Conservation (phyloP, 2,888 invertebrate genomes). For the Cecidostiba fungosa region DNA sequence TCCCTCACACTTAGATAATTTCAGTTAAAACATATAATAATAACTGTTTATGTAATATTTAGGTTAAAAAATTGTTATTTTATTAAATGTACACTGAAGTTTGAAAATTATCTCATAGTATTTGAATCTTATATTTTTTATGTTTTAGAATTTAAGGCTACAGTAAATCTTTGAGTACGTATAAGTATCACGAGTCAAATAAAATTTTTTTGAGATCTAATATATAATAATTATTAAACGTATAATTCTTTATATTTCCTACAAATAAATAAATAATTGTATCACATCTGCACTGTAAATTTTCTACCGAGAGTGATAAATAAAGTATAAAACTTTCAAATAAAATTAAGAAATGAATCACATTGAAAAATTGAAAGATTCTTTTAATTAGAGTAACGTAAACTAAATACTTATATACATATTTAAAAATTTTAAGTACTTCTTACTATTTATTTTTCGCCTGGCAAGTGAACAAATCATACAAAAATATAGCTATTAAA, state of each 20-base stretch:
- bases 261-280: background rate
- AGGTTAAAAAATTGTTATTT: too few species aligned
- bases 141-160: background rate
- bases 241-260: background rate
- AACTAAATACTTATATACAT: background rate
- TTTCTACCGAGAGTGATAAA: background rate
- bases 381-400: background rate
- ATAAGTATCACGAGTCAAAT: background rate
- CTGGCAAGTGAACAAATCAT: background rate
- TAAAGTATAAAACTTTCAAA: background rate
- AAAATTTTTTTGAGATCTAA: background rate
- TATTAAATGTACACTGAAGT: too few species aligned
- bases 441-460: background rate
- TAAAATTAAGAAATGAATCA: background rate
- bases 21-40: background rate
- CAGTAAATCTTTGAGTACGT: background rate
- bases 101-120: too few species aligned
- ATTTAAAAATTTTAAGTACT: background rate
- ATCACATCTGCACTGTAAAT: background rate
- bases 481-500: background rate
- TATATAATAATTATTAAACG: background rate
- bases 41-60: background rate
- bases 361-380: background rate
- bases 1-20: slow-evolving; percentile 20
- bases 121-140: too few species aligned